phyloP scores from a whole-genome alignment of 2,113 vertebrate genomes.

The Ceyx melanurus region DNA sequence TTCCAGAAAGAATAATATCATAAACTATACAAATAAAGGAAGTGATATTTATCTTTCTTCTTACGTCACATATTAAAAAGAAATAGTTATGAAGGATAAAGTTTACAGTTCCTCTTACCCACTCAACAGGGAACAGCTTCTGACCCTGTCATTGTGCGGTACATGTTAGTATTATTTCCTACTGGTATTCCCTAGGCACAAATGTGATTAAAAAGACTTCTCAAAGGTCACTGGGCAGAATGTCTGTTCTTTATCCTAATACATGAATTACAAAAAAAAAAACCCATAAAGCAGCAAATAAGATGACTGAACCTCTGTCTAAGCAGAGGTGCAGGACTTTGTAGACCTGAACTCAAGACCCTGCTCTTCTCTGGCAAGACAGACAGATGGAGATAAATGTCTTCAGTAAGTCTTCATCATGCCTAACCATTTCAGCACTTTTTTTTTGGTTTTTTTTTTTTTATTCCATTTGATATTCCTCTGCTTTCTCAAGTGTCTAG shows the following conservation, averaged over 20 bases:
- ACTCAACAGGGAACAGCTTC: background rate
- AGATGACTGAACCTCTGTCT: background rate
- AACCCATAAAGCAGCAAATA: background rate
- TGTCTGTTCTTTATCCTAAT: background rate
- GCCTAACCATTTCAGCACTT: background rate
- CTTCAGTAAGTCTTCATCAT: slow-evolving; percentile 4
- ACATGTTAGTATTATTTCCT: slow-evolving; percentile 30
- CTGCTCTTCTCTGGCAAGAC: background rate
- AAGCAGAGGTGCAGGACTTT: background rate
- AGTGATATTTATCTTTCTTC: slow-evolving; percentile 56
- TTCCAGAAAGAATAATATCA: slow-evolving; percentile 34
- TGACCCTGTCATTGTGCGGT: background rate
- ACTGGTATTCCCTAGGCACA: slow-evolving; percentile 13
- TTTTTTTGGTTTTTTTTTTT: background rate
- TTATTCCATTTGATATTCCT: slow-evolving; percentile 31
- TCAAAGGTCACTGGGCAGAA: slow-evolving; percentile 47
- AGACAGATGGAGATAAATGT: slow-evolving; percentile 13
- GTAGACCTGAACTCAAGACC: slow-evolving; percentile 2
- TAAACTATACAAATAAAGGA: slow-evolving; percentile 40
- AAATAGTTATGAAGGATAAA: slow-evolving; percentile 50
- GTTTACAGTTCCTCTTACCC: slow-evolving; percentile 19
- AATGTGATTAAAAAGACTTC: slow-evolving; percentile 48
- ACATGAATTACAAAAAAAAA: slow-evolving; percentile 32
- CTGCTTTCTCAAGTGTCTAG: slow-evolving; percentile 40
- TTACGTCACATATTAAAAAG: slow-evolving; percentile 53